phyloP scores from a whole-genome alignment of 2,797 vertebrate genomes.

The Prionace glauca region DNA sequence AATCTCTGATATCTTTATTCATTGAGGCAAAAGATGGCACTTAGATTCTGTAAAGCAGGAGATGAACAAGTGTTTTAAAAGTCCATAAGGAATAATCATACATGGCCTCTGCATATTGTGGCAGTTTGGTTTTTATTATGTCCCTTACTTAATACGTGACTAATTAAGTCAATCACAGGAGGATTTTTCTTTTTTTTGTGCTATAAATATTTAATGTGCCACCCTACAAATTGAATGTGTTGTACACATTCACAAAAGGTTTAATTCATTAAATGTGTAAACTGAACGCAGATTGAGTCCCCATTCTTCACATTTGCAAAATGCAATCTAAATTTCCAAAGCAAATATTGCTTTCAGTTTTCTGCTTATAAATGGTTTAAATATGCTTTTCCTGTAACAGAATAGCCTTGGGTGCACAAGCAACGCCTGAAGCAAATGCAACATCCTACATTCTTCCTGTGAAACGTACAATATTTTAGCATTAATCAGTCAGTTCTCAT shows the following conservation, averaged over 20 bases:
- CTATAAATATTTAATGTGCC: background rate
- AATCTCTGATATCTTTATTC: background rate
- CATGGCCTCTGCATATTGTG: background rate
- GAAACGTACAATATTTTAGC: background rate
- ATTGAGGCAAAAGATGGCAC: background rate
- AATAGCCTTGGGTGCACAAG: background rate
- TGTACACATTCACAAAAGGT: background rate
- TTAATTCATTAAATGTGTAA: background rate
- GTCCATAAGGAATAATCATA: background rate
- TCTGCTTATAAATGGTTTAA: background rate
- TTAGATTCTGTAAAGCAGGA: background rate
- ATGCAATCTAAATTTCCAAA: background rate
- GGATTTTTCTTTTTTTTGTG: background rate
- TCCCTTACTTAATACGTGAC: background rate
- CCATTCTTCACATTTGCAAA: background rate
- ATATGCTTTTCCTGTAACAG: background rate
- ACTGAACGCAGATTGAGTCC: background rate
- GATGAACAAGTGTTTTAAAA: too few species aligned
- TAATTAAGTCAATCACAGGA: background rate
- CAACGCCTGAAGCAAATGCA: background rate
- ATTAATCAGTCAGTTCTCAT: slow-evolving; percentile 12
- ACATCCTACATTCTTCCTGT: background rate
- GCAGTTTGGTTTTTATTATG: background rate
- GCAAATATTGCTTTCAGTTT: background rate
- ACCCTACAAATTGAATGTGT: background rate